Percentiles rank a stretch among this genome's conserved stretches.
These are phyloP conservation scores for Zapus hudsonius DNA, from an alignment of 2,113 vertebrate species.

Conservation along the genomic window DNA sequence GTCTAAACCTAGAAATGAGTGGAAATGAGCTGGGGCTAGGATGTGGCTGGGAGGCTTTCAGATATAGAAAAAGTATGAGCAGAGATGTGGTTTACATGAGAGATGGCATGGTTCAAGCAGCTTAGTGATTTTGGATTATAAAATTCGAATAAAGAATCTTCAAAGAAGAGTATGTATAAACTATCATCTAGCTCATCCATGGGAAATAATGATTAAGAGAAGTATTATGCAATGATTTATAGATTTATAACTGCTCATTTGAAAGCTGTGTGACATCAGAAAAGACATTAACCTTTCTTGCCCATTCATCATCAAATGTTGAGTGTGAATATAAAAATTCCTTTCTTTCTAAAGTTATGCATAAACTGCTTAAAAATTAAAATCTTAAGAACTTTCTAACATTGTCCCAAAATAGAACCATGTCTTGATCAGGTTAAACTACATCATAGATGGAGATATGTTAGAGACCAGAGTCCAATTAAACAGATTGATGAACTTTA, in stretches of 20 bases:
- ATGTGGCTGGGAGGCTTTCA: neutral
- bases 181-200: neutral
- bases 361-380: neutral
- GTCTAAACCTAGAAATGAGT: neutral
- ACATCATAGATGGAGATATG: neutral
- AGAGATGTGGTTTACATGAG: neutral
- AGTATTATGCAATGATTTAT: constrained; percentile 45
- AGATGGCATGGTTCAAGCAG: neutral
- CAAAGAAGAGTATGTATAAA: neutral
- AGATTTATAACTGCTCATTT: constrained; percentile 52
- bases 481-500: neutral
- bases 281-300: constrained; percentile 44
- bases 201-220: constrained; percentile 42
- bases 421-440: neutral
- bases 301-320: constrained; percentile 32
- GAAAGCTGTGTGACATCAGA: constrained; percentile 39
- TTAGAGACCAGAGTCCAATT: neutral
- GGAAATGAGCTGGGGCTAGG: neutral
- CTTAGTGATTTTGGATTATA: constrained; percentile 8
- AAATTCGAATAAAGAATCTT: neutral
- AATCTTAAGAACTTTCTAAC: neutral
- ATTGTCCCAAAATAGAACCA: neutral
- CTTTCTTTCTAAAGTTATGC: constrained; percentile 22
- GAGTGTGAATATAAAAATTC: neutral
- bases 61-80: neutral